These are phyloP conservation scores for Takifugu bimaculatus DNA, from an alignment of 2,113 vertebrate species.

Conservation along the genomic window DNA sequence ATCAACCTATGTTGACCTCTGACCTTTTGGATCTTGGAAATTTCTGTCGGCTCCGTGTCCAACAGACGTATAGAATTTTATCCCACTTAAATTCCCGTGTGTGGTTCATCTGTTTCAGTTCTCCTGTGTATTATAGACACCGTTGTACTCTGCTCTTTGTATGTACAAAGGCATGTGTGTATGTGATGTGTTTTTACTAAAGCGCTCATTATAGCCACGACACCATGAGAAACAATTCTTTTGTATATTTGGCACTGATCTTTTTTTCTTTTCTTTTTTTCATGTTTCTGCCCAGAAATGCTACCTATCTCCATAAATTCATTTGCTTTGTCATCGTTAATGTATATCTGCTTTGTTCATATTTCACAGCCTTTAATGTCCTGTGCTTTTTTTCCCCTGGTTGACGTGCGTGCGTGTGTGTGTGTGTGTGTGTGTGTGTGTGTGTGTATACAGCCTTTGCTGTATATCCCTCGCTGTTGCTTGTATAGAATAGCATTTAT, in stretches of 20 bases:
- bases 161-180: constrained; percentile 41
- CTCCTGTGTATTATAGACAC: constrained; percentile 35
- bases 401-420: constrained; percentile 19
- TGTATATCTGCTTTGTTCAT: constrained; percentile 9
- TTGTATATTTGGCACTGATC: constrained; percentile 44
- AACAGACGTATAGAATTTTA: constrained; percentile 8
- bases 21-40: constrained; percentile 8
- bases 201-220: constrained; percentile 24
- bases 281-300: constrained; percentile 6
- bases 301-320: constrained; percentile 11
- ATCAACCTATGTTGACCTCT: neutral
- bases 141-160: constrained; percentile 32
- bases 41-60: constrained; percentile 12
- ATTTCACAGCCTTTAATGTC: constrained; percentile 8
- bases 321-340: neutral
- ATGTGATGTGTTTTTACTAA: constrained; percentile 37
- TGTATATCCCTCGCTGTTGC: constrained; percentile 39
- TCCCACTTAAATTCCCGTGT: neutral
- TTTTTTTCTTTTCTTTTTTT: constrained; percentile 7
- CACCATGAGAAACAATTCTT: constrained; percentile 20
- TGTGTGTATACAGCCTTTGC: constrained; percentile 42
- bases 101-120: constrained; percentile 7
- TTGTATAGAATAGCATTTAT: constrained; percentile 71
- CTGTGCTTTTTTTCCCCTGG: constrained; percentile 14
- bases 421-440: constrained; percentile 35